phyloP scores from a whole-genome alignment of 2,797 vertebrate species.

The Sebastes minor region DNA sequence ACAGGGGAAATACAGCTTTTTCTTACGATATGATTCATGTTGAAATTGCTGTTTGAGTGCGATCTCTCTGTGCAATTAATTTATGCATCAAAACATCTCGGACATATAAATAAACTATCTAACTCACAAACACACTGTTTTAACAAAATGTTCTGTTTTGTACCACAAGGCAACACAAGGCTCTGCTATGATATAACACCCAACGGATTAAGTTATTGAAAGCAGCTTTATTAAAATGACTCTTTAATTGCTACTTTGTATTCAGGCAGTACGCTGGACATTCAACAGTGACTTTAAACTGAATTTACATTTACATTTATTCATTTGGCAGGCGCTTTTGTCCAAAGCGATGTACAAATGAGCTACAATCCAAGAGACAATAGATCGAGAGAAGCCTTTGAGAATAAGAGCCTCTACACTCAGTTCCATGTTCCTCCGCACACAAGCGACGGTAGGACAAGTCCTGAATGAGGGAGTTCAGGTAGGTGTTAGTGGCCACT shows the following conservation, averaged over 20 bases:
- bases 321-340: slow-evolving; percentile 6
- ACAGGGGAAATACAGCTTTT: slow-evolving; percentile 26
- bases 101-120: not conserved
- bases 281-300: not conserved
- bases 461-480: not conserved
- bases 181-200: not conserved
- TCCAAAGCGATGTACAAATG: not conserved
- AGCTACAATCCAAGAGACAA: not conserved
- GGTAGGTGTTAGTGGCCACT: not conserved
- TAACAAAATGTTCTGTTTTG: not conserved
- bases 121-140: not conserved
- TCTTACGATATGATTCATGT: not conserved
- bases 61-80: not conserved
- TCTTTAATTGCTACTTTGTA: slow-evolving; percentile 24
- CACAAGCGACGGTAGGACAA: not conserved
- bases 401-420: not conserved
- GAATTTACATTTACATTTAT: slow-evolving; percentile 23
- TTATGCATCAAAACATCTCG: not conserved
- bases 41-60: not conserved
- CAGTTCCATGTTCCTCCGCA: not conserved
- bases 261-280: not conserved
- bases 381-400: not conserved
- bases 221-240: not conserved
- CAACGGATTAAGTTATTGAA: slow-evolving; percentile 9
- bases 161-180: not conserved